phyloP scores from a whole-genome alignment of 2,113 vertebrate species.

The Periophthalmodon schlosseri region DNA sequence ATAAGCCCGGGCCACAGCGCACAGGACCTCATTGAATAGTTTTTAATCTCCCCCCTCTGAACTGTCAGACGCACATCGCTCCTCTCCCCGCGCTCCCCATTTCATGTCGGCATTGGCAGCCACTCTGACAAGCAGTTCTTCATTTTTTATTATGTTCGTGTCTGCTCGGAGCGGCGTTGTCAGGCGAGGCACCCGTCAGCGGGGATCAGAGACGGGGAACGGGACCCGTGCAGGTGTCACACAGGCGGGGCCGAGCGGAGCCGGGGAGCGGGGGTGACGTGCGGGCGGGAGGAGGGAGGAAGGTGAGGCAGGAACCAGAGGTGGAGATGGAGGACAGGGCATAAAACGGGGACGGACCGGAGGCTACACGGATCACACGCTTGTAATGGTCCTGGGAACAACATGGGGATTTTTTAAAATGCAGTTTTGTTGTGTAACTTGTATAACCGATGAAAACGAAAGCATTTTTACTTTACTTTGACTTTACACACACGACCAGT shows the following conservation, averaged over 20 bases:
- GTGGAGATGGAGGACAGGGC: background rate
- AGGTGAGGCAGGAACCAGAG: constrained; percentile 37
- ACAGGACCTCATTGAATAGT: constrained; percentile 73
- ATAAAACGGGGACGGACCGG: constrained; percentile 28
- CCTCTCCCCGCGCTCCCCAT: constrained; percentile 79
- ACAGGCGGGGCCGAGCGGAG: constrained; percentile 84
- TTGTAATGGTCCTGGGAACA: background rate
- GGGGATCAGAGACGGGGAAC: constrained; percentile 74
- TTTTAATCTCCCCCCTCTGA: constrained; percentile 77
- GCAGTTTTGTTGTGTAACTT: too few relatives aligned
- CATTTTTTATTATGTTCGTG: constrained; percentile 97
- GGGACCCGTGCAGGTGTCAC: constrained; percentile 94
- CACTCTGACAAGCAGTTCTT: constrained; percentile 95
- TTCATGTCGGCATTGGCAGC: constrained; percentile 88
- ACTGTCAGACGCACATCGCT: constrained; percentile 70
- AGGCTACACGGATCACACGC: constrained; percentile 32
- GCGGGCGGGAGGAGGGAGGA: constrained; percentile 44
- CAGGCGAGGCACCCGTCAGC: constrained; percentile 93
- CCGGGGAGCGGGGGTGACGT: constrained; percentile 72
- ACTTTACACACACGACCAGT: too few relatives aligned
- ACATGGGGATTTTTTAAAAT: background rate
- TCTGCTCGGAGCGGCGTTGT: constrained; percentile 88
- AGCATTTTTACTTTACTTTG: too few relatives aligned
- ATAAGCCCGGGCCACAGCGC: constrained; percentile 61
- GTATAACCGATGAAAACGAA: too few relatives aligned